These are phyloP conservation scores for Nipponia nippon DNA, from an alignment of 2,113 vertebrate species.

Conservation along the genomic window DNA sequence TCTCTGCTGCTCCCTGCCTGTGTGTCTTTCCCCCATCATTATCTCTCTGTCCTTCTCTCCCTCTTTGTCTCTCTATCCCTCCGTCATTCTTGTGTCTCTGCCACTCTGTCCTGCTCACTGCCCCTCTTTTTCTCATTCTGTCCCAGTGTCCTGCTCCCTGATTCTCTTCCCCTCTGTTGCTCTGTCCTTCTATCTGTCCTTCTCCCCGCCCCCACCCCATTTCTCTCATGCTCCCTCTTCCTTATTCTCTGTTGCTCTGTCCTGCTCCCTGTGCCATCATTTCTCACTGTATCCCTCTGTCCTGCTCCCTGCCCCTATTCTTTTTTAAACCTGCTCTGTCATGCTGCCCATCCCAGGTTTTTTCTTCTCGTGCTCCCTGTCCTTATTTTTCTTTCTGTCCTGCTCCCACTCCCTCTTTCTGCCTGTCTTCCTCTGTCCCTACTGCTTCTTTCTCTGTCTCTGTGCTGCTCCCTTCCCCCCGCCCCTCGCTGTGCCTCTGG, in stretches of 20 bases:
- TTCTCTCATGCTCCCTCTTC: neutral
- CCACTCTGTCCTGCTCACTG: neutral
- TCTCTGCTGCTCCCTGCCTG: neutral
- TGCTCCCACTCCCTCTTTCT: neutral
- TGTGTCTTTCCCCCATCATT: no score
- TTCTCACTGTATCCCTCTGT: neutral
- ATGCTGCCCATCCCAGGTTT: neutral
- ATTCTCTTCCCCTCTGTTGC: neutral
- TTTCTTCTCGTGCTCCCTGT: neutral
- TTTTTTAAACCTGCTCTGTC: neutral
- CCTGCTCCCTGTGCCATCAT: neutral
- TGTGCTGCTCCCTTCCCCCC: neutral
- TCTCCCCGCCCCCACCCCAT: neutral
- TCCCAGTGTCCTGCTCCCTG: neutral
- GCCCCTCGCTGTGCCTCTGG: no score
- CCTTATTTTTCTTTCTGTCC: neutral
- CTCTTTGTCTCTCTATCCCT: neutral
- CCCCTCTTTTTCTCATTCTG: neutral
- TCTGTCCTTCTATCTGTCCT: neutral
- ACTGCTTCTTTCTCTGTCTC: neutral
- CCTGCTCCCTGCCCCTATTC: neutral
- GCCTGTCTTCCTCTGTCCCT: neutral
- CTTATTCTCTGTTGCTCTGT: neutral
- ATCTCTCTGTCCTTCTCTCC: neutral
- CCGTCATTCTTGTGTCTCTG: neutral